Base-by-base conservation (phyloP, 2,888 invertebrate species). In the Gryllus longicercus region DNA sequence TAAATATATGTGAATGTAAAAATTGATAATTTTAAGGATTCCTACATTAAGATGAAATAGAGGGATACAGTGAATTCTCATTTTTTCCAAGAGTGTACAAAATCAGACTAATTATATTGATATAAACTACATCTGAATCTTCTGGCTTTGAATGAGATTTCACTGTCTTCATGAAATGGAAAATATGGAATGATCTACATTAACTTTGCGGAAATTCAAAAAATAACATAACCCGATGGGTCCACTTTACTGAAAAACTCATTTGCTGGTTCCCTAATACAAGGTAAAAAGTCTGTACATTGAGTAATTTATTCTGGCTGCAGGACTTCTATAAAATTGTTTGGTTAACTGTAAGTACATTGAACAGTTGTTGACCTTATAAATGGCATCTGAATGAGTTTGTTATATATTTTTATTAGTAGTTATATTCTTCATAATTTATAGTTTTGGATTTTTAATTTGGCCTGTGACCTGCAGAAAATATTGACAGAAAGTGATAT, bases 271-370 rank as follows among this genome's bases (percentile, higher is more conserved):
- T 63, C 63, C 63, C 63, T 75, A 76, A 77, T 79, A 79, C 79
- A 79, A 79, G 77, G 76, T 63, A 49, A 79, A 12, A 79, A 63
- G 76, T 79, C 79, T 79, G 79, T 79, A 79, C 79, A 79, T 75
- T 38, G 76, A 76, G 51, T 76, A 63, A 77, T 51, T 74, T 51
- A 76, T 63, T 63, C 63, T 63, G 63, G 63, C 14, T 63, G 16
- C 63, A 63, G 79, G 76, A 50, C 50, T 79, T 79, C 51, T 51
- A 74, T 51, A 74, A 76, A 38, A 76, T 51, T 63, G 76, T 79
- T 74, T 77, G 76, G 76, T 63, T 25, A 63, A 76, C 49, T 74
- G 25, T 75, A 77, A 79, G 77, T 76, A 77, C 76, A 75, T 77
- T 76, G 49, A 63, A 76, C 79, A 79, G 74, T 63, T 74, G 51